Evolutionary conservation across 2,888 invertebrate genomes (phyloP).

Genomic region (Drosophila diplacantha): DNA sequence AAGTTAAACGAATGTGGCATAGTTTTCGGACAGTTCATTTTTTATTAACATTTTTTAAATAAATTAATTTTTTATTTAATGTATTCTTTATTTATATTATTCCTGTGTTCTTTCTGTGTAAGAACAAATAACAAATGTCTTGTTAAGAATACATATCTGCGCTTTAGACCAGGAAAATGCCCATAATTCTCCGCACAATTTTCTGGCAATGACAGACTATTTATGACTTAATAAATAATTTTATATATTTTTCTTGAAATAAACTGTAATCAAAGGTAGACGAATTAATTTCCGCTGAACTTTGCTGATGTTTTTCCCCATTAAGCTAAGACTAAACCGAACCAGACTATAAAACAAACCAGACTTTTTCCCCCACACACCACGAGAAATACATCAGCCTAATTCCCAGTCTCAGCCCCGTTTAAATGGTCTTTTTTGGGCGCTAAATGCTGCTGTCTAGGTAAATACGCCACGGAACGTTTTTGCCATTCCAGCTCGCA

Average conservation of each 20-base stretch:
- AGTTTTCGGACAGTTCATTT: no score
- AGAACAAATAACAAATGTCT: conserved; percentile 23
- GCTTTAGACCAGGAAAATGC: conserved; percentile 30
- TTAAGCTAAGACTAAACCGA: conserved; percentile 37
- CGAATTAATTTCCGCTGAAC: conserved; percentile 21
- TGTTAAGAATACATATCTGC: conserved; percentile 33
- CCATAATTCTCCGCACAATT: conserved; percentile 4
- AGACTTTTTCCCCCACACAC: conserved; percentile 3
- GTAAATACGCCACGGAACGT: conserved; percentile 58
- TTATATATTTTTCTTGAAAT: conserved; percentile 6
- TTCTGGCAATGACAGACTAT: conserved; percentile 16
- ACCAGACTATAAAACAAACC: conserved; percentile 13
- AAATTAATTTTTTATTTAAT: not conserved
- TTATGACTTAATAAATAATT: conserved; percentile 9
- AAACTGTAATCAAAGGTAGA: conserved; percentile 17
- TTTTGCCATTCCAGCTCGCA: conserved; percentile 24
- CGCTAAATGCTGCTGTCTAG: conserved; percentile 63
- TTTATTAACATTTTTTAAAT: not conserved
- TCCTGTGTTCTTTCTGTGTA: not conserved
- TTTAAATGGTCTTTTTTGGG: conserved; percentile 46
- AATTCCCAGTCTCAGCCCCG: conserved; percentile 20
- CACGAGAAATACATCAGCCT: conserved; percentile 10
- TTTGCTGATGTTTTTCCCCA: conserved; percentile 28
- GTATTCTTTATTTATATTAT: not conserved
- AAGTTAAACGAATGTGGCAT: fast-evolving